phyloP scores from a whole-genome alignment of 2,797 vertebrate genomes.

The Potorous gilbertii region DNA sequence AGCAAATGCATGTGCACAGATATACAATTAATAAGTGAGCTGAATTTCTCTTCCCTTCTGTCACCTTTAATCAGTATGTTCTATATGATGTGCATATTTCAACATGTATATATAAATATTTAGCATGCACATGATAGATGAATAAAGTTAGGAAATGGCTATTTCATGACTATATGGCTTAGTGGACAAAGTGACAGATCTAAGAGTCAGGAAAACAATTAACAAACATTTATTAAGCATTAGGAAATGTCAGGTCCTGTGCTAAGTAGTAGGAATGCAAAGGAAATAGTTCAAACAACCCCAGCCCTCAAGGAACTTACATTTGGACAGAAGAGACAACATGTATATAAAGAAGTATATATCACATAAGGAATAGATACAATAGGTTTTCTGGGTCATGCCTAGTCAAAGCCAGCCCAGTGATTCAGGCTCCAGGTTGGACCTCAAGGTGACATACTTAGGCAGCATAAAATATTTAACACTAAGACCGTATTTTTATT shows the following conservation, averaged over 20 bases:
- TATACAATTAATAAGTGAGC: not conserved
- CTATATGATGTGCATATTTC: not conserved
- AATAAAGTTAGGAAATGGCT: not conserved
- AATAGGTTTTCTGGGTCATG: not conserved
- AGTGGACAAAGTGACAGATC: not conserved
- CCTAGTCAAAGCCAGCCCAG: not conserved
- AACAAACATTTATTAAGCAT: constrained; percentile 43
- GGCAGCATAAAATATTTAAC: not conserved
- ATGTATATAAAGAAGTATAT: not conserved
- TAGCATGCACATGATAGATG: not conserved
- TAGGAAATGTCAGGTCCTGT: constrained; percentile 16
- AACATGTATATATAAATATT: not conserved
- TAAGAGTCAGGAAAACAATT: not conserved
- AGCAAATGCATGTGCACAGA: not conserved
- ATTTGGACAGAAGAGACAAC: not conserved
- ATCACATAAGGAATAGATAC: constrained; percentile 19
- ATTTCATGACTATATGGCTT: not conserved
- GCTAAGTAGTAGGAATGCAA: constrained; percentile 37
- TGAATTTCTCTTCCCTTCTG: not conserved
- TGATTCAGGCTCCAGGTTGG: not conserved
- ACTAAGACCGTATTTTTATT: not conserved
- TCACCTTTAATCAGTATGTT: not conserved
- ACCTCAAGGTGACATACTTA: not conserved
- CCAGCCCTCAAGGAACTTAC: constrained; percentile 34
- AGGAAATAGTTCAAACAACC: constrained; percentile 29